Conservation (phyloP, 2,113 vertebrate species). For the Bos indicus region DNA sequence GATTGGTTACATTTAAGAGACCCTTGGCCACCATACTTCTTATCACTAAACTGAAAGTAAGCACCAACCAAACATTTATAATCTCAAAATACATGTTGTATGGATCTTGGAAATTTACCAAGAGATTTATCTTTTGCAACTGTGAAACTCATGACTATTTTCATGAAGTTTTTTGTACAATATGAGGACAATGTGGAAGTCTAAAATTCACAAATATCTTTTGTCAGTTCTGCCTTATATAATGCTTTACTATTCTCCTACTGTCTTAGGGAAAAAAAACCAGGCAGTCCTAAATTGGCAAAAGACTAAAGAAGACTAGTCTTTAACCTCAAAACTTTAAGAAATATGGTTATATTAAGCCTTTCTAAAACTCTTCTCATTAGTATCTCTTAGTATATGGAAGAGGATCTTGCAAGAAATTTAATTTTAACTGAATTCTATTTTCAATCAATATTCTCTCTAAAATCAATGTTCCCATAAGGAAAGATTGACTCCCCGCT, state of each 20-base stretch:
- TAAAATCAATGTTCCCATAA: background rate
- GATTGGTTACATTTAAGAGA: background rate
- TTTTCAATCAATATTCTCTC: background rate
- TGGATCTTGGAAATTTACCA: background rate
- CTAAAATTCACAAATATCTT: background rate
- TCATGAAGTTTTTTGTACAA: background rate
- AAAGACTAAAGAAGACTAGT: background rate
- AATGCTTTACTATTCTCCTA: background rate
- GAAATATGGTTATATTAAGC: background rate
- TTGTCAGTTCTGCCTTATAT: background rate
- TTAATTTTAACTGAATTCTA: constrained; percentile 5
- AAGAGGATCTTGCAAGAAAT: background rate
- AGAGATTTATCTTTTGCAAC: background rate
- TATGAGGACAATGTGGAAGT: background rate
- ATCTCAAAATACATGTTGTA: background rate
- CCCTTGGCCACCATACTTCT: background rate
- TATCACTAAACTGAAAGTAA: background rate
- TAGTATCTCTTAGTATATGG: background rate
- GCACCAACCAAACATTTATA: background rate
- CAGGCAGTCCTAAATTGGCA: background rate
- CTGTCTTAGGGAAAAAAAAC: background rate
- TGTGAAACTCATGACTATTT: background rate
- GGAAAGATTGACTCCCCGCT: background rate
- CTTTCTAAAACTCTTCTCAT: background rate
- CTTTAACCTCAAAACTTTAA: background rate